phyloP scores from a whole-genome alignment of 2,797 vertebrate genomes.

The Pithecia hirsuta region DNA sequence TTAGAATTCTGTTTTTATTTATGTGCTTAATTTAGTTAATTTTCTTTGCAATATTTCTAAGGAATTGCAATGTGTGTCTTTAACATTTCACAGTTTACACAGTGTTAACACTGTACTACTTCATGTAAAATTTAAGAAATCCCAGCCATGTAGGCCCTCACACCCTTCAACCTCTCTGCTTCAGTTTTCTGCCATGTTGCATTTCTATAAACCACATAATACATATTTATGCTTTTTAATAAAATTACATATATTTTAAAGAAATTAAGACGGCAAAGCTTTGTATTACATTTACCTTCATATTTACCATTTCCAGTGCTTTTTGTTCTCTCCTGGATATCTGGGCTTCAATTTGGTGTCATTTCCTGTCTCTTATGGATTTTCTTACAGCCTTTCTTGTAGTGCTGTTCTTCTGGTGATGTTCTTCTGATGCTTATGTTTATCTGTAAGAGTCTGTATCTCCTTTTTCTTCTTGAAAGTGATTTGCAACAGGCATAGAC shows the following conservation, averaged over 20 bases:
- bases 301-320: background rate
- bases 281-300: background rate
- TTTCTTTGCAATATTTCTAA: background rate
- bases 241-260: background rate
- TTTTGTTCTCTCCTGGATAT: background rate
- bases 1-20: conserved; percentile 13
- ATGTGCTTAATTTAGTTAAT: background rate
- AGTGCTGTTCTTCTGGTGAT: background rate
- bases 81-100: background rate
- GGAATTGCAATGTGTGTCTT: background rate
- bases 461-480: background rate
- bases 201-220: background rate
- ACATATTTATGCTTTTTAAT: background rate
- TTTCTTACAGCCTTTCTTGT: background rate
- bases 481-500: background rate
- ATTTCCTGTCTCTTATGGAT: background rate
- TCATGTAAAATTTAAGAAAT: background rate
- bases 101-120: background rate
- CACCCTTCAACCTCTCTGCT: background rate
- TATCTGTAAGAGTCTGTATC: background rate
- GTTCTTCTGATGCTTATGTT: background rate
- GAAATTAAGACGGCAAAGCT: background rate
- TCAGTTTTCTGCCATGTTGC: background rate
- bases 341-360: background rate
- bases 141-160: background rate